Base-by-base conservation (phyloP, 2,113 vertebrate genomes). In the Amphiprion ocellaris region DNA sequence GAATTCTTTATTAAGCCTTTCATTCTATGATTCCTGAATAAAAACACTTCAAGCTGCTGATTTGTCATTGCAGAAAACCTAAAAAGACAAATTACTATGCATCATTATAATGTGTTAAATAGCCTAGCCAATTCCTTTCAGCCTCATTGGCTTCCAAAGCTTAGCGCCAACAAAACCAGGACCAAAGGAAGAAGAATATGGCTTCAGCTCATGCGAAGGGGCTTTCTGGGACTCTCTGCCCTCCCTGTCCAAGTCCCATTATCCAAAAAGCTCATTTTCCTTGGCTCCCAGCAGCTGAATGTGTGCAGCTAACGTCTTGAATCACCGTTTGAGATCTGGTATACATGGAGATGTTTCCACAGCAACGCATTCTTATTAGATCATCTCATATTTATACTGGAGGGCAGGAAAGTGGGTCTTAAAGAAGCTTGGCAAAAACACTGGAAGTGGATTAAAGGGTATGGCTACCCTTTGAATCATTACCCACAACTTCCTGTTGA, bases 301-400 rank as follows among this genome's bases (percentile, higher is more conserved):
- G 84, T 74, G 90, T 80, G 77, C 79, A 60, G 69, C 82, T 86
- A 91, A 87, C 89, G 89, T 93, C 87, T 90, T 91, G 88, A 92
- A 93, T 92, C 77, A 68, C 81, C 69, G 81, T 91, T 93, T 90
- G 80, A 74, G 74, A 79, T 78, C 58, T 71, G 76, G 70, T 85
- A 67, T 83, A 89, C 77, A 89, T 76, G 73, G 73, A 69, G 65
- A 83, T 83, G 77, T 94, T 94, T 93, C 90, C 92, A 93, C 84
- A 83, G 77, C 71, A 83, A 91, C 88, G 80, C 86, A 92, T 91
- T 93, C 86, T 68, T 91, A 65, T 70, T 62, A 62, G 72, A 89
- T 88, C 68, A 49, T 85, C 75, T 92, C 84, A 91, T 88, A 84
- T 91, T 91, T 89, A 83, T 69, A 53, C 80, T 84, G 74, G 44